Evolutionary conservation across 2,888 invertebrate genomes (phyloP), one percentile per base, ranked within the genome.

Genomic region (Hartigia nigra): DNA sequence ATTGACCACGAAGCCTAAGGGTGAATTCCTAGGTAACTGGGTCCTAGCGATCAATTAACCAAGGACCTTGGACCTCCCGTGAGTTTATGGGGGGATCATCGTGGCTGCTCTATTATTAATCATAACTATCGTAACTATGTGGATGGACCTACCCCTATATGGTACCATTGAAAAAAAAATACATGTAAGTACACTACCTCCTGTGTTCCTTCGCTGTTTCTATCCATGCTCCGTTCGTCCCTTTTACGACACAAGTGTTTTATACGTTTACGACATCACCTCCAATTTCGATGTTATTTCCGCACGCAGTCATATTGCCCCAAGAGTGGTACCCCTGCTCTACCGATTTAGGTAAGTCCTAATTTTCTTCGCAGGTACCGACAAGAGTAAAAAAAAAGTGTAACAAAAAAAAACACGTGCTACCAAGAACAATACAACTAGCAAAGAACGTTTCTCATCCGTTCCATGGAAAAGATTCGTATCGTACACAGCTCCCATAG

Each of bases 21-120:
- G 55, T 3, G 55, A 23, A 55, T 55, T 55, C 55, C 55, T 55
- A 55, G 55, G 55, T 55, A 55, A 55, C 55, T 1, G 23, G 0
- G 55, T 55, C 23, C 55, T 55, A 23, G 78, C 80, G 80, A 84
- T 85, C 84, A 86, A 87, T 87, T 85, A 86, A 86, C 82, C 81
- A 75, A 82, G 82, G 80, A 79, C 74, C 78, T 55, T 76, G 82
- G 82, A 86, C 82, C 85, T 84, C 85, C 83, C 82, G 78, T 79
- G 84, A 83, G 82, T 87, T 87, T 88, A 87, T 83, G 86, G 84
- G 80, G 80, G 76, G 76, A 31, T 78, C 81, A 81, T 79, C 76
- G 84, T 77, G 78, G 35, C 72, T 74, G 77, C 39, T 82, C 81
- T 82, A 83, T 86, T 87, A 87, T 87, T 85, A 85, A 86, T 87